These are phyloP conservation scores for Felis chaus DNA, from an alignment of 2,113 vertebrate species.

Conservation along the genomic window DNA sequence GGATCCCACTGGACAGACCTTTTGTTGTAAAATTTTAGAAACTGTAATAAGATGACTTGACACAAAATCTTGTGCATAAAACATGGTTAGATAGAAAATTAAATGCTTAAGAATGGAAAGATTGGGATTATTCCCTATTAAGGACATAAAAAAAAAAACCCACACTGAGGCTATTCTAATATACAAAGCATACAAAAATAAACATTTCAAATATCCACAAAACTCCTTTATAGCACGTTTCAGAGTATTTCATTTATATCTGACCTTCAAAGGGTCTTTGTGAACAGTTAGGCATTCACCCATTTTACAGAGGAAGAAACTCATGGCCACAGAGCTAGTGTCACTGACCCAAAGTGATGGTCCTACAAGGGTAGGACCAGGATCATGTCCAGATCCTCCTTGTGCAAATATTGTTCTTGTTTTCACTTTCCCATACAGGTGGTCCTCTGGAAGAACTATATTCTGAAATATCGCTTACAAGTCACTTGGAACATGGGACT, in stretches of 20 bases:
- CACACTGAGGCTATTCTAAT: background rate
- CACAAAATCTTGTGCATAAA: background rate
- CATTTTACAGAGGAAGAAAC: background rate
- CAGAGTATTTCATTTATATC: background rate
- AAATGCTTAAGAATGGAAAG: background rate
- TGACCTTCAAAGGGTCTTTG: background rate
- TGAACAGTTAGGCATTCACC: background rate
- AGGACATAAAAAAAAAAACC: background rate
- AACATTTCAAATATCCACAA: background rate
- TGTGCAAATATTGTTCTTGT: background rate
- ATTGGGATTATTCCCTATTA: background rate
- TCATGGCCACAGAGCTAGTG: background rate
- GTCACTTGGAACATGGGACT: background rate
- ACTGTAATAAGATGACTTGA: background rate
- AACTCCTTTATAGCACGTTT: background rate
- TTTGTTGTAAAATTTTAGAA: background rate
- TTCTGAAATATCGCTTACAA: background rate
- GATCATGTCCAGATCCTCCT: background rate
- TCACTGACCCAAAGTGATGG: background rate
- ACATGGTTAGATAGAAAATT: background rate
- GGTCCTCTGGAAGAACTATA: background rate
- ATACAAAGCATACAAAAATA: background rate
- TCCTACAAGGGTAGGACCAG: fast-evolving
- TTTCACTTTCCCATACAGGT: background rate
- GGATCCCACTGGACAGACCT: background rate